phyloP scores from a whole-genome alignment of 1,140 invertebrate genomes.

The Bactericera cockerelli region DNA sequence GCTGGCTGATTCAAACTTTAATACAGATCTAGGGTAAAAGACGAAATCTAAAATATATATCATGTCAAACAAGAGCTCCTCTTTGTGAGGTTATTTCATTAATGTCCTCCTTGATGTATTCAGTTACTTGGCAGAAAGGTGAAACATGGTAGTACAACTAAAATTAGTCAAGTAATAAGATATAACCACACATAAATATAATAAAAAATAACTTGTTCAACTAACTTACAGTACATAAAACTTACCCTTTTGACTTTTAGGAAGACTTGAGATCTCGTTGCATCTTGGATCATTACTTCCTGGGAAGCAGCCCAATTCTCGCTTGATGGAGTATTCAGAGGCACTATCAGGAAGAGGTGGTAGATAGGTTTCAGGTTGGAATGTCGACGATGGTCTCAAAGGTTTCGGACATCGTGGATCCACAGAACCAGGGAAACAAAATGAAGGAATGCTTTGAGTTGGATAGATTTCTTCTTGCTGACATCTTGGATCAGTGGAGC shows the following conservation, averaged over 20 bases:
- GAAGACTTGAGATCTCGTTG: neutral
- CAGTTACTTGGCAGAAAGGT: no score
- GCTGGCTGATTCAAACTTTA: no score
- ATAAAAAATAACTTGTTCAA: no score
- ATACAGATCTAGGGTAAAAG: no score
- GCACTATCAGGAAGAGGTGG: slow-evolving; percentile 18
- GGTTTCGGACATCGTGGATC: slow-evolving; percentile 27
- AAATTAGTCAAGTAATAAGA: no score
- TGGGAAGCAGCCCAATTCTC: slow-evolving; percentile 23
- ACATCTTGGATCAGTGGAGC: slow-evolving; percentile 25
- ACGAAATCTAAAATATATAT: no score
- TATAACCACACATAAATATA: no score
- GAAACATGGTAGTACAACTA: no score
- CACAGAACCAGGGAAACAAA: slow-evolving; percentile 24
- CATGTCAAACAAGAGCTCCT: no score
- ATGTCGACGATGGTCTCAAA: slow-evolving; percentile 14
- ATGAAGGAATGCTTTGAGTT: slow-evolving; percentile 19
- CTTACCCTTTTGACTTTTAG: slow-evolving; percentile 1
- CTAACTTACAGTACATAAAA: no score
- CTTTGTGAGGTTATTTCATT: no score
- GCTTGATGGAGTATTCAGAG: slow-evolving; percentile 20
- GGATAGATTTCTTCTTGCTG: slow-evolving; percentile 14
- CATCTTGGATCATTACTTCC: slow-evolving; percentile 25
- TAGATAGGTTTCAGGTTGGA: slow-evolving; percentile 17
- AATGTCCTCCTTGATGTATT: no score